phyloP scores from a whole-genome alignment of 2,888 invertebrate species.

The Tetragonula carbonaria region DNA sequence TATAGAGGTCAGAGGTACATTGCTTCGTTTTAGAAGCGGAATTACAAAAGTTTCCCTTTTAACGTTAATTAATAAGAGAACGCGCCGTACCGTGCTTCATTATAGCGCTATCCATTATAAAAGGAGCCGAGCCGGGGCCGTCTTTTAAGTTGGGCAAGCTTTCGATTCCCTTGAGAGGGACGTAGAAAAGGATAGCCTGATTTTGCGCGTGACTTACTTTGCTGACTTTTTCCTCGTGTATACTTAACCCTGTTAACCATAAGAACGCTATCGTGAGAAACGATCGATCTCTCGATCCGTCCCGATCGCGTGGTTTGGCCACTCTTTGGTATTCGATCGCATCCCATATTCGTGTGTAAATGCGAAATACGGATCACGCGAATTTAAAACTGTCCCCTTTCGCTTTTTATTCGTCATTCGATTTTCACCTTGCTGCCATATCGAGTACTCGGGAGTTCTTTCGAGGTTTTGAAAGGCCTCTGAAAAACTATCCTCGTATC shows the following conservation, averaged over 20 bases:
- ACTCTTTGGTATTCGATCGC: slow-evolving; percentile 46
- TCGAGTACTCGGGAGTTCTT: not conserved
- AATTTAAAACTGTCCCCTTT: not conserved
- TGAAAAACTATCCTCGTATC: too few species aligned
- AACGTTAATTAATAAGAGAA: slow-evolving; percentile 70
- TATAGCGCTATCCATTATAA: slow-evolving; percentile 66
- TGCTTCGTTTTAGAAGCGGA: slow-evolving; percentile 60
- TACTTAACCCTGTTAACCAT: slow-evolving; percentile 70
- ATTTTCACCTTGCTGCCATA: not conserved
- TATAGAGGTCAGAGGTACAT: slow-evolving; percentile 59
- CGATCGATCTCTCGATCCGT: slow-evolving; percentile 58
- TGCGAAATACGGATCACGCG: not conserved
- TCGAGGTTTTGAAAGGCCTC: not conserved
- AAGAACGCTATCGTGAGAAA: slow-evolving; percentile 56
- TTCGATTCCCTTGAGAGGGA: slow-evolving; percentile 57
- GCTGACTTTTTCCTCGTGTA: slow-evolving; percentile 55
- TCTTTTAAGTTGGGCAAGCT: slow-evolving; percentile 61
- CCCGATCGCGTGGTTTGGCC: slow-evolving; percentile 1
- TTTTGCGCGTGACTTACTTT: slow-evolving; percentile 41
- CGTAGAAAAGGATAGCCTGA: slow-evolving; percentile 55
- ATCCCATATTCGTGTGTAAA: slow-evolving; percentile 40
- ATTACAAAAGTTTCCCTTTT: slow-evolving; percentile 71
- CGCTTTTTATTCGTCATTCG: not conserved
- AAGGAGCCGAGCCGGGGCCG: slow-evolving; percentile 27
- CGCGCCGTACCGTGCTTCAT: slow-evolving; percentile 59